phyloP scores from a whole-genome alignment of 1,140 invertebrate genomes.

The Cardiocondyla obscurior region DNA sequence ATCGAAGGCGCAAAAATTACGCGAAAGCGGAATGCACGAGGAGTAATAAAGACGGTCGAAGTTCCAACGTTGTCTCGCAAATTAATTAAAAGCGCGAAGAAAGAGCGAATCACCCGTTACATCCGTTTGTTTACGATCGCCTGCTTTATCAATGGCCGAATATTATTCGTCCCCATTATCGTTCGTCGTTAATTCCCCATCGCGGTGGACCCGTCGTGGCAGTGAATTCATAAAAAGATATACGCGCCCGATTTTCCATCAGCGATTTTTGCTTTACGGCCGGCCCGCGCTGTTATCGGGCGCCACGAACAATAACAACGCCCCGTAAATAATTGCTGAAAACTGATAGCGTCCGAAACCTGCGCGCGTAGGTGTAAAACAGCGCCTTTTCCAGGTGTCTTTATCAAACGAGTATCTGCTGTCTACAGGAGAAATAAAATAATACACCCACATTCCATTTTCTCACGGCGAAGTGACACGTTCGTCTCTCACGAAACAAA shows the following conservation, averaged over 20 bases:
- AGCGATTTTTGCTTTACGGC: constrained; percentile 38
- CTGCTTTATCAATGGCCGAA: constrained; percentile 33
- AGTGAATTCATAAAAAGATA: constrained; percentile 54
- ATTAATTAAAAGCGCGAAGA: constrained; percentile 26
- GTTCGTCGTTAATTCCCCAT: constrained; percentile 29
- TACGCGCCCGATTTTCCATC: constrained; percentile 32
- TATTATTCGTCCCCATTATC: constrained; percentile 37
- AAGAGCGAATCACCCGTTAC: constrained; percentile 49
- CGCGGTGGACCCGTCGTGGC: neutral
- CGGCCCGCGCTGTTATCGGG: constrained; percentile 34
- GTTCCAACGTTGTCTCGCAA: neutral
- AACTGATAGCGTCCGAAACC: constrained; percentile 21
- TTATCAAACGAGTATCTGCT: neutral
- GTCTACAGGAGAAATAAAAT: neutral
- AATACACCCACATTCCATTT: neutral
- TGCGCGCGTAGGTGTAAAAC: constrained; percentile 10
- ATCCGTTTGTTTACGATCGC: constrained; percentile 47
- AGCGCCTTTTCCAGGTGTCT: neutral
- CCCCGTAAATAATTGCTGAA: constrained; percentile 51
- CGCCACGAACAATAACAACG: constrained; percentile 38
- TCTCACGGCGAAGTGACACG: neutral
- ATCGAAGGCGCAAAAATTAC: neutral
- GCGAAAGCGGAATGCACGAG: neutral
- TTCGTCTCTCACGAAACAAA: neutral
- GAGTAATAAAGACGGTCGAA: constrained; percentile 12